Conservation (phyloP, 2,888 invertebrate genomes). For the Cephus rjabovi region DNA sequence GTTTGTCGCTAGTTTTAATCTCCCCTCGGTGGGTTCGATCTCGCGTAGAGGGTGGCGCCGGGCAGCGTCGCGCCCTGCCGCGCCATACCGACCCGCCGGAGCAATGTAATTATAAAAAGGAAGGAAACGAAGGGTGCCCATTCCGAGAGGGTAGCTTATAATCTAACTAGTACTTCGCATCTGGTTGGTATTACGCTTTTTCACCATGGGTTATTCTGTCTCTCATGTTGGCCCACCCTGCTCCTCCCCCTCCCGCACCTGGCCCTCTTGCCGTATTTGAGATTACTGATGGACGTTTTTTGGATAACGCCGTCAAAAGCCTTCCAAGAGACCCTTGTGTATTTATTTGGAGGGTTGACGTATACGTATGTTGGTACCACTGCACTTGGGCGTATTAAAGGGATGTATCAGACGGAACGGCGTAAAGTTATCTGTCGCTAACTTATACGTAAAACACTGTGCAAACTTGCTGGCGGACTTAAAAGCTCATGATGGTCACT, state of each 20-base stretch:
- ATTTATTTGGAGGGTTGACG: not conserved
- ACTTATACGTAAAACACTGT: not conserved
- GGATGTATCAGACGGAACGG: not conserved
- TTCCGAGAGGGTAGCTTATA: constrained; percentile 28
- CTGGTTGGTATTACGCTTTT: constrained; percentile 37
- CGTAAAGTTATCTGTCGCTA: not conserved
- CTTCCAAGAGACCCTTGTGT: not conserved
- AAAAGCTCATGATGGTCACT: not conserved
- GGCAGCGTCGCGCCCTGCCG: not conserved
- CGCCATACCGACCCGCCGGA: constrained; percentile 11
- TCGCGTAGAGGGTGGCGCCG: constrained; percentile 26
- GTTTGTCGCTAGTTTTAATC: constrained; percentile 55
- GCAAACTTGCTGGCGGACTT: not conserved
- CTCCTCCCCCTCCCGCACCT: constrained; percentile 15
- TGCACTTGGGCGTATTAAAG: not conserved
- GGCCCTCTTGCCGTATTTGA: not conserved
- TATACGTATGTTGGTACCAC: not conserved
- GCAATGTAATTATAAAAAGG: constrained; percentile 54
- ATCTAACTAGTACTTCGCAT: constrained; percentile 43
- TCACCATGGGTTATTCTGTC: not conserved
- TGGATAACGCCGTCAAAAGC: not conserved
- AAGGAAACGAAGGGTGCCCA: constrained; percentile 37
- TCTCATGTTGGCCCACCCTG: not conserved
- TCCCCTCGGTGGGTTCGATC: constrained; percentile 38
- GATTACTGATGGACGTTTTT: not conserved